Conservation (phyloP, 1,140 invertebrate species). For the Calycopis cecrops region DNA sequence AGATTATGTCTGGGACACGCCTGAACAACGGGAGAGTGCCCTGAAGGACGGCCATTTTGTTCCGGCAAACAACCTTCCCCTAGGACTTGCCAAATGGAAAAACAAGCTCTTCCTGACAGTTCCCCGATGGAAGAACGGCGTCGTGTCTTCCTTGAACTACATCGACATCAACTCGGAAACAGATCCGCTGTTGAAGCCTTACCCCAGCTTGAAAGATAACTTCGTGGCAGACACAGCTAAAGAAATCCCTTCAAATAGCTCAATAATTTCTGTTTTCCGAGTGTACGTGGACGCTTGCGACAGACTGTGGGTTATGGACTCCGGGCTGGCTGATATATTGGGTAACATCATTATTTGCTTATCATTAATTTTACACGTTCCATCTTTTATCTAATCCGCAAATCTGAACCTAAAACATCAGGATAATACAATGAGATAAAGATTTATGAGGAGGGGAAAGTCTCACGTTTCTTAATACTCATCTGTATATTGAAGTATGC, state of each 20-base stretch:
- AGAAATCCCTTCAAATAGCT: slow-evolving; percentile 71
- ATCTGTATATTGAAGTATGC: too few species aligned
- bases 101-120: slow-evolving; percentile 87
- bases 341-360: slow-evolving; percentile 51
- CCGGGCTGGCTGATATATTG: slow-evolving; percentile 83
- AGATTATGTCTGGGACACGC: slow-evolving; percentile 81
- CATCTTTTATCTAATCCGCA: slow-evolving; percentile 4
- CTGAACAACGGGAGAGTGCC: slow-evolving; percentile 76
- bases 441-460: slow-evolving; percentile 21
- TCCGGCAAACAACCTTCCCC: slow-evolving; percentile 82
- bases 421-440: slow-evolving; percentile 9
- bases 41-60: slow-evolving; percentile 79
- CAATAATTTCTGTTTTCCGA: slow-evolving; percentile 81
- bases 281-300: slow-evolving; percentile 81
- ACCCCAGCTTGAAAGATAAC: slow-evolving; percentile 81
- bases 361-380: too few species aligned
- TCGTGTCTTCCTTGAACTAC: slow-evolving; percentile 83
- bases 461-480: slow-evolving; percentile 2
- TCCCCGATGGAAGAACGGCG: slow-evolving; percentile 85
- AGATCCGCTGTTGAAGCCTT: slow-evolving; percentile 80
- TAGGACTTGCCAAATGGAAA: slow-evolving; percentile 83
- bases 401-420: not conserved
- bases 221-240: slow-evolving; percentile 69
- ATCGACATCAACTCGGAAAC: slow-evolving; percentile 76
- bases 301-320: slow-evolving; percentile 85